A percentile compares a stretch with the other conserved stretches of the same genome.
These are phyloP conservation scores for Salticus scenicus DNA, from an alignment of 2,888 invertebrate species.

Conservation along the genomic window DNA sequence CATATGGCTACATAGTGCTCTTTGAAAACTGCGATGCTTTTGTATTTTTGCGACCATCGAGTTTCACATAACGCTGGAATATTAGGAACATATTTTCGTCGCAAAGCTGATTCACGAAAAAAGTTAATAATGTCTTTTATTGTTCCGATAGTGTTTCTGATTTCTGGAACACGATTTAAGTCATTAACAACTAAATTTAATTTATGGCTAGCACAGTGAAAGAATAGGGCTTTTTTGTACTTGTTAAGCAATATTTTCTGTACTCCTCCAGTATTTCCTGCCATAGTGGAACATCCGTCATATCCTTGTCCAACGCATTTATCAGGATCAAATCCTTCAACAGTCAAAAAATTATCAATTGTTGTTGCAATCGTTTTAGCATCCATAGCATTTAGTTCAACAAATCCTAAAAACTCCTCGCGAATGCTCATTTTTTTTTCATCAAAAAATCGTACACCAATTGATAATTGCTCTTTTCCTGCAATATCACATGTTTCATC, in stretches of 20 bases:
- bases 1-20: not conserved
- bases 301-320: not conserved
- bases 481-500: not conserved
- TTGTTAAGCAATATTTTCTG: not conserved
- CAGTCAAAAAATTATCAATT: not conserved
- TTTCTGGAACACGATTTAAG: not conserved
- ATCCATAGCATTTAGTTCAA: not conserved
- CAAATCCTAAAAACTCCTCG: not conserved
- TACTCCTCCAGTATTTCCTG: not conserved
- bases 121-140: slow-evolving; percentile 4
- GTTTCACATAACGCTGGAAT: not conserved
- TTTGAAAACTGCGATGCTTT: not conserved
- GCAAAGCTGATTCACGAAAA: not conserved
- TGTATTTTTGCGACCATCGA: not conserved
- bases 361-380: not conserved
- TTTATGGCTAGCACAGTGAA: not conserved
- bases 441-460: not conserved
- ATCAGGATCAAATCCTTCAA: not conserved
- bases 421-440: not conserved
- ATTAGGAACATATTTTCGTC: not conserved
- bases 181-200: not conserved
- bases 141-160: not conserved
- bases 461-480: not conserved
- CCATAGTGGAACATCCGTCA: not conserved
- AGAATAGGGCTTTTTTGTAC: not conserved